phyloP scores from a whole-genome alignment of 2,888 invertebrate species.

The Camponotus fellah region DNA sequence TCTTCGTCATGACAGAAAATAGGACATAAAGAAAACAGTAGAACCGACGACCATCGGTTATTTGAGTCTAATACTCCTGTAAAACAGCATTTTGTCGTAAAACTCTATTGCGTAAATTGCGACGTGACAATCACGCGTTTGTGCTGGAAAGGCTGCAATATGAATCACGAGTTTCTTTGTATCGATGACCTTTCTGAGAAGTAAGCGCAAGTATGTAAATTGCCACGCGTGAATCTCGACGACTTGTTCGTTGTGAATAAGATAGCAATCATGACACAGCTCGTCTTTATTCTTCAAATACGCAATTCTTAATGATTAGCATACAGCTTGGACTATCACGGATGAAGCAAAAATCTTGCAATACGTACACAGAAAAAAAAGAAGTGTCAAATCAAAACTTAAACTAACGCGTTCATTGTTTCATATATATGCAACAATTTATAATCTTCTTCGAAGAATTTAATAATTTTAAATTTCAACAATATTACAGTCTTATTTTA shows the following conservation, averaged over 20 bases:
- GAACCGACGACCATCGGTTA: background rate
- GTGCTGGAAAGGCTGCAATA: background rate
- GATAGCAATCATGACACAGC: background rate
- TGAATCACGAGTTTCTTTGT: conserved; percentile 36
- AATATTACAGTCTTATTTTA: too few relatives aligned
- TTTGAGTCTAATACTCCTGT: background rate
- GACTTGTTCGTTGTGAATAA: conserved; percentile 23
- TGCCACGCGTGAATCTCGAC: background rate
- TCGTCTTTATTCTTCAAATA: background rate
- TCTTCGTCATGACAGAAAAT: background rate
- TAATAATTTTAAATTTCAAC: too few relatives aligned
- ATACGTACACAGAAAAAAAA: background rate
- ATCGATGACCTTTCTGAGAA: conserved; percentile 25
- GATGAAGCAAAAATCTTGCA: background rate
- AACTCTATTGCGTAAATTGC: conserved; percentile 28
- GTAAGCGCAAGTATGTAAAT: conserved; percentile 8
- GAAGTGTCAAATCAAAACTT: too few relatives aligned
- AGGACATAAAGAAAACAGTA: background rate
- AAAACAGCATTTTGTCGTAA: conserved; percentile 7
- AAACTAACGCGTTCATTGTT: too few relatives aligned
- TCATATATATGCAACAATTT: too few relatives aligned
- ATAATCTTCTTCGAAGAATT: too few relatives aligned
- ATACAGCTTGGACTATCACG: background rate
- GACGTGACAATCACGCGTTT: conserved; percentile 6
- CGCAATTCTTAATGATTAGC: background rate